Evolutionary conservation across 2,113 vertebrate genomes (phyloP).

Genomic region (Tricholaema leucomelas): DNA sequence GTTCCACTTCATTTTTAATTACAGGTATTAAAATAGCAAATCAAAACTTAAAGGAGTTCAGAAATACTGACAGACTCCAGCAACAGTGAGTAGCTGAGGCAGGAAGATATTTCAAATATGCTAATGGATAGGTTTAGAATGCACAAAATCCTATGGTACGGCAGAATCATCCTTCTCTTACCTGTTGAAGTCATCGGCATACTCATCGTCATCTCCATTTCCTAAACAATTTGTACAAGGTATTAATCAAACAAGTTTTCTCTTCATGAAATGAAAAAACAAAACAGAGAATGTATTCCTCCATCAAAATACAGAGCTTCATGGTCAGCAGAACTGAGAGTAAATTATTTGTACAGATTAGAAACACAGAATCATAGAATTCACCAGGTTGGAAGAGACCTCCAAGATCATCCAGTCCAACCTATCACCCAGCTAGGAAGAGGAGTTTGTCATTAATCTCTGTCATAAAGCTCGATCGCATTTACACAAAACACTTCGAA

Average conservation of each 20-base stretch:
- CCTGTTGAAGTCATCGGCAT: constrained; percentile 95
- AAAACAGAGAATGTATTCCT: background rate
- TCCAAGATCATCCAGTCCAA: too few species aligned
- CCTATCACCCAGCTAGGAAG: too few species aligned
- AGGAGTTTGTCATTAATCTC: background rate
- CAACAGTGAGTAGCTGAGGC: background rate
- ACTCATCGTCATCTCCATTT: constrained; percentile 87
- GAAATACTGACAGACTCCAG: background rate
- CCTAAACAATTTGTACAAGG: constrained; percentile 53
- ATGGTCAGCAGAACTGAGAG: background rate
- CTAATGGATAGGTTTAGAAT: background rate
- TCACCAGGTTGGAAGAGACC: too few species aligned
- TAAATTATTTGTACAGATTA: background rate
- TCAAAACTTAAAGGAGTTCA: background rate
- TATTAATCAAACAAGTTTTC: background rate
- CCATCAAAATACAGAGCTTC: background rate
- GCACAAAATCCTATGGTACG: background rate
- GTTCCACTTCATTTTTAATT: background rate
- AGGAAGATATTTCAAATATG: background rate
- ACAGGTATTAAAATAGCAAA: background rate
- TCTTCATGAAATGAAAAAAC: background rate
- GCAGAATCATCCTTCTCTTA: constrained; percentile 52
- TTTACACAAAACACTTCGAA: background rate
- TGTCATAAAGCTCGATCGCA: background rate
- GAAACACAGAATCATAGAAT: too few species aligned